These are phyloP conservation scores for Nomada flava DNA, from an alignment of 2,888 invertebrate genomes.

Conservation along the genomic window DNA sequence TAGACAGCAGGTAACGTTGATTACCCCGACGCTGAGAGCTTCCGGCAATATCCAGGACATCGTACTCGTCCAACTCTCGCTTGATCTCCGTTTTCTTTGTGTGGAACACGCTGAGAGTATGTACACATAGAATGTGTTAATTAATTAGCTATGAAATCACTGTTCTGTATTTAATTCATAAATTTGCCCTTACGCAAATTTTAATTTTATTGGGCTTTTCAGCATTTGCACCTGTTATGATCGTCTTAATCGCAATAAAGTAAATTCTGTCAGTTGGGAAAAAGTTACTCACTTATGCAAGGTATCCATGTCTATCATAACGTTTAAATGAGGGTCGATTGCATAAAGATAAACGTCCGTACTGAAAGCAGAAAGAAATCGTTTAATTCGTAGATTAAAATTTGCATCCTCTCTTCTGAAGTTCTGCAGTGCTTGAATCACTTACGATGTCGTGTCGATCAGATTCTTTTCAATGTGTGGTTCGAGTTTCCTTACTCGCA, in stretches of 20 bases:
- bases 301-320: slow-evolving; percentile 92
- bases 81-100: slow-evolving; percentile 87
- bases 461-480: slow-evolving; percentile 89
- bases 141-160: background rate
- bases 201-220: background rate
- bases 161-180: too few relatives aligned
- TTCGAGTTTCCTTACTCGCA: slow-evolving; percentile 91
- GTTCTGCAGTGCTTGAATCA: slow-evolving; percentile 61
- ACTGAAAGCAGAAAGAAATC: slow-evolving; percentile 82
- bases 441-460: slow-evolving; percentile 89
- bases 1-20: slow-evolving; percentile 86
- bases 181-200: background rate
- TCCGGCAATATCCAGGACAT: slow-evolving; percentile 88
- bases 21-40: slow-evolving; percentile 81
- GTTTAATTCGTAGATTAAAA: background rate
- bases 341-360: slow-evolving; percentile 95
- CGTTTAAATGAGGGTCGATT: slow-evolving; percentile 92
- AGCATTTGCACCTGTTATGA: too few relatives aligned
- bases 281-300: slow-evolving; percentile 88
- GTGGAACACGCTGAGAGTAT: slow-evolving; percentile 86
- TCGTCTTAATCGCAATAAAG: too few relatives aligned
- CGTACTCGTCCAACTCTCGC: slow-evolving; percentile 88
- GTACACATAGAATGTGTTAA: background rate
- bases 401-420: too few relatives aligned
- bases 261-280: too few relatives aligned